Evolutionary conservation across 2,113 vertebrate species (phyloP), one percentile per base, ranked within the genome.

Genomic region (Scomber japonicus): DNA sequence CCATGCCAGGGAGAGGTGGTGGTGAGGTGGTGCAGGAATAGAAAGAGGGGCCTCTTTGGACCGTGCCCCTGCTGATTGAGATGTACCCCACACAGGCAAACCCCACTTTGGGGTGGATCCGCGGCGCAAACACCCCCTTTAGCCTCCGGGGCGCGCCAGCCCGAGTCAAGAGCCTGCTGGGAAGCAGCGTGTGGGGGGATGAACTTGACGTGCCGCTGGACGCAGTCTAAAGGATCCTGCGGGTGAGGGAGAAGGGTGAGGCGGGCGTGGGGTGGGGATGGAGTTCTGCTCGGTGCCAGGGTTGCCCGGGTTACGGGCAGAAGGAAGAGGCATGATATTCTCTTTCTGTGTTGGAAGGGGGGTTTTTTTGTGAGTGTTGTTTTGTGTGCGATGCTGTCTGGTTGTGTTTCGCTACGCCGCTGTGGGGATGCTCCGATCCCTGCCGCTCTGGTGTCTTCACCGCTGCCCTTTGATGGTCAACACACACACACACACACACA

Each of bases 1-100:
- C 86, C 60, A 62, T 90, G 90, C 91, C 89, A 88, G 80, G 46
- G 71, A 84, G 89, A 82, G 83, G 57, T 78, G 81, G 71, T 71
- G 75, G 62, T 14, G 87, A 85, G 81, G 56, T 77, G 84, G 83
- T 63, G 77, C 80, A 35, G 82, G 50, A 77, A 75, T 84, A 76
- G 82, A 75, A 86, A 80, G 49, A 67, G 78, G 84, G 84, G 92
- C 87, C 87, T 80, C 73, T 14, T 75, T 90, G 91, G 91, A 83
- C 75, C 27, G 82, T 85, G 81, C 94, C 93, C 96, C 96, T 56
- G 95, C 94, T 95, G 97, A 99, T 98, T 97, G 96, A 98, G 97
- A 97, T 95, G 95, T 97, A 95, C 95, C 95, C 94, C 90, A 90
- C 94, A 90, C 93, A 90, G 89, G 85, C 85, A 67, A 92, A 89